phyloP scores from a whole-genome alignment of 2,113 vertebrate genomes.

The Opisthocomus hoazin region DNA sequence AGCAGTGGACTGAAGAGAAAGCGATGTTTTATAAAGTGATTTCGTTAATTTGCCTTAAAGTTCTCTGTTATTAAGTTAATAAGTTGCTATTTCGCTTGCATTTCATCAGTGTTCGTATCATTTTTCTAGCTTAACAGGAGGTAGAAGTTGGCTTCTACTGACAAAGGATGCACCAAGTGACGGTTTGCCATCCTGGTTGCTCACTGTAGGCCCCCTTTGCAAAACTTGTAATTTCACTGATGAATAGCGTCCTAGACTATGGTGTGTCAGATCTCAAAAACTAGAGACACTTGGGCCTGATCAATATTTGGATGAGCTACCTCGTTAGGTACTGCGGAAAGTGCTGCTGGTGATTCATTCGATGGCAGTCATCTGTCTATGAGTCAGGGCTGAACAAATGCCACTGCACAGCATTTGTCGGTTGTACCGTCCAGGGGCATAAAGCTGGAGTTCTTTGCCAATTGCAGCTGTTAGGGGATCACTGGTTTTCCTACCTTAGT shows the following conservation, averaged over 20 bases:
- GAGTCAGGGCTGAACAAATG: slow-evolving; percentile 62
- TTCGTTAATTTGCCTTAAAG: slow-evolving; percentile 1
- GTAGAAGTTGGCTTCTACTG: neutral
- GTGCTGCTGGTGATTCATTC: slow-evolving; percentile 51
- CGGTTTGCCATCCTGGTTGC: neutral
- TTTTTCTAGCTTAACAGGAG: neutral
- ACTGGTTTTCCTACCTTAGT: neutral
- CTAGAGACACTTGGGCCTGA: neutral
- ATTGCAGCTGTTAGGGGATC: neutral
- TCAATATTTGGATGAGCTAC: slow-evolving; percentile 46
- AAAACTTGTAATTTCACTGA: neutral
- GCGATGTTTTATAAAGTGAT: neutral
- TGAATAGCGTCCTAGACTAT: neutral
- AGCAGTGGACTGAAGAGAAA: neutral
- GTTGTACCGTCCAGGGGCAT: neutral
- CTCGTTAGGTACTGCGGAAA: slow-evolving; percentile 24
- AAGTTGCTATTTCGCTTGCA: neutral
- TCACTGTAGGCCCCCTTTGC: neutral
- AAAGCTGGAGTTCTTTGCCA: neutral
- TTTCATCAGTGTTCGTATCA: neutral
- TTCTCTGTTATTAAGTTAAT: neutral
- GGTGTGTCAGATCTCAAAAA: neutral
- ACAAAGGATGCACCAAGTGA: neutral
- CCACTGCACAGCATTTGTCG: neutral
- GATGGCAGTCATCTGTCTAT: neutral